Evolutionary conservation across 2,113 vertebrate species (phyloP).

Genomic region (Crocuta crocuta): DNA sequence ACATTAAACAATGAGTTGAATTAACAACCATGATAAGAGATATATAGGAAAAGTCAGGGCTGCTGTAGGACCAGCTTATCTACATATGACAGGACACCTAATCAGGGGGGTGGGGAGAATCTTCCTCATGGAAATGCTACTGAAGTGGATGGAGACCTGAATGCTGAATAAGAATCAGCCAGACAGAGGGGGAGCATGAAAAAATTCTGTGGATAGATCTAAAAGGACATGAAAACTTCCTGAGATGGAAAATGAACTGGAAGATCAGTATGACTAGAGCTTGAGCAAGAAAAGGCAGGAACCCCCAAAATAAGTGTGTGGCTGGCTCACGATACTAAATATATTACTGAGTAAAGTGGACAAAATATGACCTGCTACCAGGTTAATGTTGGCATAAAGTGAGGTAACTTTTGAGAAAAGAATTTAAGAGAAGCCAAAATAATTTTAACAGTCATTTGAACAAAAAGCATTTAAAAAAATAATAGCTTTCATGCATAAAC

Average conservation of each 20-base stretch:
- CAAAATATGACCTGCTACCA: neutral
- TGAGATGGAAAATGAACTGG: neutral
- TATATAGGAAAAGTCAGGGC: neutral
- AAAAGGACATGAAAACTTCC: neutral
- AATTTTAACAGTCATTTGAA: neutral
- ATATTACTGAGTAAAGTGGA: neutral
- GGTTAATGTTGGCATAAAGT: neutral
- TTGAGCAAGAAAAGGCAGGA: neutral
- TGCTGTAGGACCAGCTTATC: neutral
- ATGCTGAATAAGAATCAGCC: neutral
- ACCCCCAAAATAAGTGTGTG: neutral
- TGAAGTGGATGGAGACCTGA: neutral
- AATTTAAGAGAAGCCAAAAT: neutral
- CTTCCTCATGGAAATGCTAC: neutral
- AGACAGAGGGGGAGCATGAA: neutral
- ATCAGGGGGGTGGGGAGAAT: neutral
- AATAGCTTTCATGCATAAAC: neutral
- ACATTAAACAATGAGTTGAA: neutral
- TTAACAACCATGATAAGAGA: neutral
- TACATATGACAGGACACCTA: neutral
- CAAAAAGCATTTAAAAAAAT: neutral
- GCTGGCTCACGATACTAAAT: no score
- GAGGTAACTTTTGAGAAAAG: neutral
- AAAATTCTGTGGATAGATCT: neutral
- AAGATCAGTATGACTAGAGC: neutral